Percentiles rank a stretch among this genome's conserved stretches.
phyloP scores from a whole-genome alignment of 2,888 invertebrate genomes.

The Prionchulus punctatus region DNA sequence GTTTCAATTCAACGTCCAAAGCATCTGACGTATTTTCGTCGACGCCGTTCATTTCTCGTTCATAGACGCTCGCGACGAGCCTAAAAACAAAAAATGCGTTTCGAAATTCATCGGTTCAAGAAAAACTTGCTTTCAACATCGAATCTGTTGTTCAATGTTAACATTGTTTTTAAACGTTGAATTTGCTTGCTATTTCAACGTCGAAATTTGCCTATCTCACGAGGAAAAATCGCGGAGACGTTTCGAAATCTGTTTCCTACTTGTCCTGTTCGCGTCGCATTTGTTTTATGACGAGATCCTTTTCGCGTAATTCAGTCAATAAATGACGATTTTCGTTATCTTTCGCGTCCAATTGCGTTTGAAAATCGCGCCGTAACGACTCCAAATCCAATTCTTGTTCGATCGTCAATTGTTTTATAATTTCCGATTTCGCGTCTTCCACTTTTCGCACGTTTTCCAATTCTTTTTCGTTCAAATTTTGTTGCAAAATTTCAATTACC shows the following conservation, averaged over 20 bases:
- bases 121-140: not conserved
- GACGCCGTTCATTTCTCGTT: not conserved
- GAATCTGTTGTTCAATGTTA: not conserved
- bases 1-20: not conserved
- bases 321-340: not conserved
- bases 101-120: no score
- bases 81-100: not conserved
- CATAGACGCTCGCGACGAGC: not conserved
- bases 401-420: slow-evolving; percentile 8
- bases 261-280: not conserved
- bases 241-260: no score
- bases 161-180: no score
- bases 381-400: slow-evolving; percentile 10
- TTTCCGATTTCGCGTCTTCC: slow-evolving; percentile 4
- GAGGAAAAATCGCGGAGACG: no score
- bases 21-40: not conserved
- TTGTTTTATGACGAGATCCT: not conserved
- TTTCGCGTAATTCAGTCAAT: not conserved
- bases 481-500: not conserved
- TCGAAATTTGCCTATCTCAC: no score
- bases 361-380: not conserved
- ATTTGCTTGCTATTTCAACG: no score
- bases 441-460: not conserved
- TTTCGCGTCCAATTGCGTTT: not conserved
- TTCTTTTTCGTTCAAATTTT: not conserved